phyloP scores from a whole-genome alignment of 2,888 invertebrate species.

The Pantelozetes paolii region DNA sequence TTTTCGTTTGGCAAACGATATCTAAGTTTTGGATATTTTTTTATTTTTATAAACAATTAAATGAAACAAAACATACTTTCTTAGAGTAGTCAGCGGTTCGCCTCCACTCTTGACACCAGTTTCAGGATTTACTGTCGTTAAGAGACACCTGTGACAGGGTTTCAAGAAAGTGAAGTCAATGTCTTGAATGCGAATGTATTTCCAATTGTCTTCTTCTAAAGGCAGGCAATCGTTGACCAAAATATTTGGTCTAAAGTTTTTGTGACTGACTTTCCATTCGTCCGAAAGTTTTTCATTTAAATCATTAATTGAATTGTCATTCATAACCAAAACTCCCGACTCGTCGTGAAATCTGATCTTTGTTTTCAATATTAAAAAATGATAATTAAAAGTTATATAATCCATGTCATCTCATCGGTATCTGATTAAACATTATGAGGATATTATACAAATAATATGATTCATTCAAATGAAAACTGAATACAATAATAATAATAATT shows the following conservation, averaged over 20 bases:
- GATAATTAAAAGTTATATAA: too few relatives aligned
- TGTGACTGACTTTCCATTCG: conserved; percentile 10
- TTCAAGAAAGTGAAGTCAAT: conserved; percentile 15
- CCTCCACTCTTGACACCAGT: conserved; percentile 36
- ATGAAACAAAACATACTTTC: background rate
- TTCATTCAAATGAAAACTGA: too few relatives aligned
- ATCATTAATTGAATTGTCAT: conserved; percentile 41
- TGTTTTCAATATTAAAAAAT: background rate
- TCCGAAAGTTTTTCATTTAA: conserved; percentile 34
- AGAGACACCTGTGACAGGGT: conserved; percentile 40
- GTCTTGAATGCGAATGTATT: conserved; percentile 21
- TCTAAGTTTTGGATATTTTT: too few relatives aligned
- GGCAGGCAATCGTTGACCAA: conserved; percentile 33
- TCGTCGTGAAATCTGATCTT: conserved; percentile 41
- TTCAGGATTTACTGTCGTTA: conserved; percentile 42
- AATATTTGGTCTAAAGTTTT: conserved; percentile 42
- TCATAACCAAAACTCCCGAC: conserved; percentile 28
- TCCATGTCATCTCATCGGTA: too few relatives aligned
- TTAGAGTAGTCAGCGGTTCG: conserved; percentile 38
- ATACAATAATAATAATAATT: too few relatives aligned
- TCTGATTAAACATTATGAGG: too few relatives aligned
- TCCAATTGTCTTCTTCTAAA: conserved; percentile 42
- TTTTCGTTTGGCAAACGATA: conserved; percentile 10
- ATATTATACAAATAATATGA: too few relatives aligned
- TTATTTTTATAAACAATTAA: too few relatives aligned